phyloP scores from a whole-genome alignment of 1,140 invertebrate genomes.

The Heliconius eleuchia region DNA sequence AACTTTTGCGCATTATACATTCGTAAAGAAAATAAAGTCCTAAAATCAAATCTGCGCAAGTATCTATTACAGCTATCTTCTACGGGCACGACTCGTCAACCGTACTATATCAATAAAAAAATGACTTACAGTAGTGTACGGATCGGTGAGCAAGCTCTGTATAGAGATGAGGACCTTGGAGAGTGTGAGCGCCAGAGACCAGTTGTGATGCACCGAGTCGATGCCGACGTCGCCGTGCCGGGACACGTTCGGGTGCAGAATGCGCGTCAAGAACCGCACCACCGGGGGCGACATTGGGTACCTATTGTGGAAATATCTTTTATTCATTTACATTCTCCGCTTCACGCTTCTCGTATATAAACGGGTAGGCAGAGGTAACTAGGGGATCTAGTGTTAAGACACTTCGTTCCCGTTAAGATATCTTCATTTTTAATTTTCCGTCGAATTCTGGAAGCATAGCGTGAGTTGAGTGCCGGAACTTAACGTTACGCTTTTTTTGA shows the following conservation, averaged over 20 bases:
- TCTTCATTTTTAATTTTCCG: neutral
- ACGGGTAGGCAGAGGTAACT: too few species aligned
- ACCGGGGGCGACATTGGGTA: conserved; percentile 96
- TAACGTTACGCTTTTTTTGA: too few species aligned
- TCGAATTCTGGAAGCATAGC: too few species aligned
- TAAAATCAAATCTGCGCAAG: too few species aligned
- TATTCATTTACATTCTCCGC: neutral
- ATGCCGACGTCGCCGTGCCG: conserved; percentile 97
- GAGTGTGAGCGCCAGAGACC: conserved; percentile 95
- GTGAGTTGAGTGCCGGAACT: too few species aligned
- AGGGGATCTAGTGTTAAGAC: neutral
- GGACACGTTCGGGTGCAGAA: conserved; percentile 97
- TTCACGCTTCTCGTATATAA: neutral
- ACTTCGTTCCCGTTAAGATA: too few species aligned
- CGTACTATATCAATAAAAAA: too few species aligned
- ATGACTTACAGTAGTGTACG: conserved; percentile 88
- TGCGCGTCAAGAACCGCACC: conserved; percentile 93
- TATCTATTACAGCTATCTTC: too few species aligned
- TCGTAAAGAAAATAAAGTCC: too few species aligned
- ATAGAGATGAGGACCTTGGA: conserved; percentile 94
- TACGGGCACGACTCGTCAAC: too few species aligned
- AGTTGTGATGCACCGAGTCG: conserved; percentile 97
- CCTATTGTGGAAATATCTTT: conserved; percentile 67
- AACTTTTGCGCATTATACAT: too few species aligned
- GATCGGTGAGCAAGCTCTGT: conserved; percentile 96